Conservation (phyloP, 2,113 vertebrate species). For the Polyodon spathula region DNA sequence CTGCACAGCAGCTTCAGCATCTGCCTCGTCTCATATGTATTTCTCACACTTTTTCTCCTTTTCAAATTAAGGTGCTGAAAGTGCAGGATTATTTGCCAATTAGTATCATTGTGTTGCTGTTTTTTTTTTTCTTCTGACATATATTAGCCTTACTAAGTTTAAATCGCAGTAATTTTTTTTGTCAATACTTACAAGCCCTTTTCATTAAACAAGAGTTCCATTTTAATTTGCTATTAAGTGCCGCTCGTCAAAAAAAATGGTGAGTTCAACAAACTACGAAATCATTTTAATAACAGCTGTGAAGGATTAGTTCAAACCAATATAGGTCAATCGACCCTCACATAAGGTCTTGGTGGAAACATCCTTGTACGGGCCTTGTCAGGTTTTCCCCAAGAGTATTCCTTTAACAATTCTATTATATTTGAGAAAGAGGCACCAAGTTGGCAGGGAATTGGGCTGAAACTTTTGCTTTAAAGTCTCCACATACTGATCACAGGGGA, state of each 20-base stretch:
- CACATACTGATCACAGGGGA: too few species aligned
- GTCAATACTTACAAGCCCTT: constrained; percentile 53
- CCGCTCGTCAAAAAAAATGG: constrained; percentile 45
- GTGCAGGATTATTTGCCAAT: constrained; percentile 69
- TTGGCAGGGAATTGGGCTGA: too few species aligned
- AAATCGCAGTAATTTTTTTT: constrained; percentile 59
- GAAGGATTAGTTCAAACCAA: constrained; percentile 63
- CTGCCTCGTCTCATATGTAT: constrained; percentile 34
- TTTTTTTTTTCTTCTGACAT: constrained; percentile 53
- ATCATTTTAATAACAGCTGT: constrained; percentile 64
- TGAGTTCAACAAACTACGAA: constrained; percentile 42
- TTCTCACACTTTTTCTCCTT: constrained; percentile 39
- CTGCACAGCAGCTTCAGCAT: constrained; percentile 38
- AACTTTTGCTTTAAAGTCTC: too few species aligned
- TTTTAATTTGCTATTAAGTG: constrained; percentile 64
- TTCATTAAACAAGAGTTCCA: constrained; percentile 62
- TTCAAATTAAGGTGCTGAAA: constrained; percentile 45
- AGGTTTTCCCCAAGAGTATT: too few species aligned
- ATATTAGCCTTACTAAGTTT: constrained; percentile 60
- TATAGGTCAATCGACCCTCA: constrained; percentile 30
- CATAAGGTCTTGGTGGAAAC: constrained; percentile 21
- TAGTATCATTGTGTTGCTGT: constrained; percentile 62
- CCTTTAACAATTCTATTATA: too few species aligned
- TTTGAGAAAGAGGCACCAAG: too few species aligned
- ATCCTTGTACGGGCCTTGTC: too few species aligned